A percentile compares a stretch with the other conserved stretches of the same genome.
Evolutionary conservation across 2,113 vertebrate species (phyloP).

Genomic region (Trichechus manatus): DNA sequence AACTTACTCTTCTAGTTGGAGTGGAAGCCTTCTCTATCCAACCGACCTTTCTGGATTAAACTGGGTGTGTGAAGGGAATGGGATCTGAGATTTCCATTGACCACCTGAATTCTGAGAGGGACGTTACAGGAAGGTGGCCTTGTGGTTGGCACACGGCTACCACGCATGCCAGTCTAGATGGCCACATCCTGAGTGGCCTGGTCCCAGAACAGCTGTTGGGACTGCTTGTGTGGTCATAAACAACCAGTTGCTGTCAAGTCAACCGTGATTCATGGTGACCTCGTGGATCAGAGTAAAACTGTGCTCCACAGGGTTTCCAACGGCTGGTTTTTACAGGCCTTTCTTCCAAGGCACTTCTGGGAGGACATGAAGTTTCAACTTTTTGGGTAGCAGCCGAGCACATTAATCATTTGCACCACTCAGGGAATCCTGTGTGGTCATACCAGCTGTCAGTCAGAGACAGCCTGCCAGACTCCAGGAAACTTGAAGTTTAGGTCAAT

Average conservation of each 20-base stretch:
- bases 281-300: background rate
- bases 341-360: background rate
- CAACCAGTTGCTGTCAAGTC: background rate
- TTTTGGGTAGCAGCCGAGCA: background rate
- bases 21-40: background rate
- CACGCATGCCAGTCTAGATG: background rate
- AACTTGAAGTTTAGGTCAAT: background rate
- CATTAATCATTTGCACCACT: background rate
- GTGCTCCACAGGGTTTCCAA: background rate
- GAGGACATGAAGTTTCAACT: background rate
- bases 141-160: background rate
- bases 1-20: constrained; percentile 20
- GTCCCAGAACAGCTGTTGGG: background rate
- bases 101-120: background rate
- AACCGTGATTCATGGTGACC: background rate
- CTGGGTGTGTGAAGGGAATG: background rate
- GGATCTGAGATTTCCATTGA: background rate
- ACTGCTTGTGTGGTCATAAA: constrained; percentile 41
- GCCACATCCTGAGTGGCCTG: background rate
- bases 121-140: background rate
- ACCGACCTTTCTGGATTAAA: background rate
- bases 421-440: constrained; percentile 28
- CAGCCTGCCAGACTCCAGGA: constrained; percentile 34
- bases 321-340: background rate
- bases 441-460: background rate